phyloP scores from a whole-genome alignment of 1,140 invertebrate species.

The Tetranychus urticae region DNA sequence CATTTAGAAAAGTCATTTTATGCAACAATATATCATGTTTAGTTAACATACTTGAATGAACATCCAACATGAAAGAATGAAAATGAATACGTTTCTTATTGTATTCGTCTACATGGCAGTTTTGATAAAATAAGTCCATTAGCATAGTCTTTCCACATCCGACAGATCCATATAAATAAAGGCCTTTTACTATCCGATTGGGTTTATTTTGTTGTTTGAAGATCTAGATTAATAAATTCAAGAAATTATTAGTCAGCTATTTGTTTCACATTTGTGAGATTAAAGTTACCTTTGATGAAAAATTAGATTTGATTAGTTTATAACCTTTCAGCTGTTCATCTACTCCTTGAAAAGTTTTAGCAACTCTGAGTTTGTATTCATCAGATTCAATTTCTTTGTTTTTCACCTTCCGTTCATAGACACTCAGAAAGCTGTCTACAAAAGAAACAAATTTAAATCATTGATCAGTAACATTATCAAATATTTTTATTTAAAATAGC shows the following conservation, averaged over 20 bases:
- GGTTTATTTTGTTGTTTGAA: not conserved
- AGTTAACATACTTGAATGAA: slow-evolving; percentile 37
- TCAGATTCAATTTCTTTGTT: slow-evolving; percentile 36
- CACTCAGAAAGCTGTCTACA: not conserved
- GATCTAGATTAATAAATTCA: no score
- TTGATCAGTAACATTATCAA: no score
- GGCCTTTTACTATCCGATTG: slow-evolving; percentile 18
- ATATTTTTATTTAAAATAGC: not conserved
- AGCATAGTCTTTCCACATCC: slow-evolving; percentile 92
- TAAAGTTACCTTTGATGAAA: slow-evolving; percentile 15
- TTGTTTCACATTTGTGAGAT: not conserved
- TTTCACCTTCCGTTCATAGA: slow-evolving; percentile 19
- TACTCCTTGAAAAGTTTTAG: slow-evolving; percentile 38
- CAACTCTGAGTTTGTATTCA: slow-evolving; percentile 39
- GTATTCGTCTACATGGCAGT: slow-evolving; percentile 28
- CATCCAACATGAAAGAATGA: slow-evolving; percentile 88
- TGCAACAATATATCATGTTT: no score
- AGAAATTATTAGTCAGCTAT: no score
- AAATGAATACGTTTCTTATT: slow-evolving; percentile 73
- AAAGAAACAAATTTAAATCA: not conserved
- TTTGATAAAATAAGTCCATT: slow-evolving; percentile 90
- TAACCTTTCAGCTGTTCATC: slow-evolving; percentile 38
- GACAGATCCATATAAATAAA: slow-evolving; percentile 30
- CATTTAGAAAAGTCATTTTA: no score
- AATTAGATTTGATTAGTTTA: slow-evolving; percentile 22